Conservation (phyloP, 2,113 vertebrate genomes). For the Calonectris borealis region DNA sequence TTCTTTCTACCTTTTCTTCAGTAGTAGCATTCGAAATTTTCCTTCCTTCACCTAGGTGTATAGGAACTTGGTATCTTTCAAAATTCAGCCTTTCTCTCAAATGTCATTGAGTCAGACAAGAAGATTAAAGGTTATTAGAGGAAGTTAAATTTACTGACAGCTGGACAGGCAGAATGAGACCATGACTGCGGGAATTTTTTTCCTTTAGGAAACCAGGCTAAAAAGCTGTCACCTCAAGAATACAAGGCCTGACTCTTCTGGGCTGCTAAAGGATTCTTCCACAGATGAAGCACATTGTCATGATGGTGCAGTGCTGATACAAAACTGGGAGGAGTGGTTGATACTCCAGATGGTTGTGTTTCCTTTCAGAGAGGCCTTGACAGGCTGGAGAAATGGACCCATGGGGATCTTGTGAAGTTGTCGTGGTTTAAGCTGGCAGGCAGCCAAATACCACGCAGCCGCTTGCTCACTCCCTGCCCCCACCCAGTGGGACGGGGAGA, state of each 20-base stretch:
- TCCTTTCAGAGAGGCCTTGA: not conserved
- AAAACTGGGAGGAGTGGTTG: not conserved
- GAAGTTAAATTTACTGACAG: not conserved
- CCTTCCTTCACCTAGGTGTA: not conserved
- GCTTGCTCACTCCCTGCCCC: too few species aligned
- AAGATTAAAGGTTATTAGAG: not conserved
- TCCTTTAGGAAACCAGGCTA: not conserved
- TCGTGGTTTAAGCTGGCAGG: too few species aligned
- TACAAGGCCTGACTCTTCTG: not conserved
- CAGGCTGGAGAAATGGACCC: not conserved
- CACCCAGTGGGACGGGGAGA: too few species aligned
- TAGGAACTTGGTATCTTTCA: not conserved
- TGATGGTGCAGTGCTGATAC: not conserved
- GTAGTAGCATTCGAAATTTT: not conserved
- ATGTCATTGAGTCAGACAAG: not conserved
- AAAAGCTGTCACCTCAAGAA: not conserved
- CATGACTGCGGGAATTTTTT: not conserved
- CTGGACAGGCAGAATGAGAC: not conserved
- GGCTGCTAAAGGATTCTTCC: not conserved
- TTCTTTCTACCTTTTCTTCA: not conserved
- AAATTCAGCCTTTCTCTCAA: not conserved
- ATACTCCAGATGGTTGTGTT: accelerated
- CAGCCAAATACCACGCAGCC: too few species aligned
- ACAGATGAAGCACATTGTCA: not conserved
- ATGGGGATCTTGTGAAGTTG: not conserved